A percentile compares a stretch with the other conserved stretches of the same genome.
Conservation (phyloP, 2,888 invertebrate species). For the Pollenia labialis region DNA sequence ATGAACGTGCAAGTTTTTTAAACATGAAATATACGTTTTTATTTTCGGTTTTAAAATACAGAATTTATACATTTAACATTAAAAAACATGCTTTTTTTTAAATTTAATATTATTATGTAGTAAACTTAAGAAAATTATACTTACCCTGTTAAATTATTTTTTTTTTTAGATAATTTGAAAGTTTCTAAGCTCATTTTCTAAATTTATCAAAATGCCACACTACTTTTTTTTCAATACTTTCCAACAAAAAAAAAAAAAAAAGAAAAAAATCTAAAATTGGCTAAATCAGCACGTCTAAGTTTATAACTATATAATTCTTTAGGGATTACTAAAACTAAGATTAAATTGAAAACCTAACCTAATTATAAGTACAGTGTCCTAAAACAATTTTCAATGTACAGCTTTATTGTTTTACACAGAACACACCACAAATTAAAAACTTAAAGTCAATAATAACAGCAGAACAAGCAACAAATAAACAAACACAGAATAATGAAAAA, state of each 20-base stretch:
- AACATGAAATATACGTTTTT: neutral
- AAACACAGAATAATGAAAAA: conserved; percentile 27
- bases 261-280: conserved; percentile 15
- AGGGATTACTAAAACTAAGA: conserved; percentile 11
- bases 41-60: neutral
- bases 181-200: neutral
- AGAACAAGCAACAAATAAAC: conserved; percentile 66
- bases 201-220: conserved; percentile 32
- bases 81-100: conserved; percentile 4
- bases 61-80: neutral
- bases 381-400: conserved; percentile 33
- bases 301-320: conserved; percentile 5
- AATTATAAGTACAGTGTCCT: conserved; percentile 36
- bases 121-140: conserved; percentile 4
- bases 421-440: conserved; percentile 80
- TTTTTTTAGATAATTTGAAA: neutral
- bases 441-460: conserved; percentile 64
- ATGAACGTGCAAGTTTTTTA: conserved; percentile 15
- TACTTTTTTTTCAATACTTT: neutral
- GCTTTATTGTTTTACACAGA: conserved; percentile 64
- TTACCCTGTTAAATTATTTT: conserved; percentile 21
- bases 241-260: neutral
- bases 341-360: conserved; percentile 37
- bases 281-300: conserved; percentile 14
- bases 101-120: neutral